phyloP scores from a whole-genome alignment of 2,113 vertebrate species.

The rat (Rattus norvegicus) region DNA sequence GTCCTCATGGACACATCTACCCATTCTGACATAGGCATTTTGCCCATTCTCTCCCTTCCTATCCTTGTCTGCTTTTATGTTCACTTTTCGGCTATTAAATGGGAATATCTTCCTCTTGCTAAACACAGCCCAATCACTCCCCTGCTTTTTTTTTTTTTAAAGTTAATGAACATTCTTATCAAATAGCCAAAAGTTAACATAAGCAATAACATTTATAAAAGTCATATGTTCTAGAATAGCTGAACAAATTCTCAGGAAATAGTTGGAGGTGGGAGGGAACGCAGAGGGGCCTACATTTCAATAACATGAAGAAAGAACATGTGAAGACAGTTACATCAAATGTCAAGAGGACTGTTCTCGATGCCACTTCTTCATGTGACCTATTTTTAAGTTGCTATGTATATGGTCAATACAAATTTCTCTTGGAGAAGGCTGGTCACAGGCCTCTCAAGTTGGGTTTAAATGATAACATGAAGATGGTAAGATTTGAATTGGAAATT shows the following conservation, averaged over 20 bases:
- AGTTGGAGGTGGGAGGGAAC: not conserved
- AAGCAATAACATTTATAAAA: not conserved
- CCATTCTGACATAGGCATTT: not conserved
- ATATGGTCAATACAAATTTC: not conserved
- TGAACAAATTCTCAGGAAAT: not conserved
- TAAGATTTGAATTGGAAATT: constrained; percentile 13
- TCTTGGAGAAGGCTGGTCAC: not conserved
- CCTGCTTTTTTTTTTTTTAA: not conserved
- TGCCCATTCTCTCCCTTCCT: not conserved
- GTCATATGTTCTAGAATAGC: not conserved
- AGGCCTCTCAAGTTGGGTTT: not conserved
- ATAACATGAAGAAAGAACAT: not conserved
- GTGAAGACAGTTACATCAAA: not conserved
- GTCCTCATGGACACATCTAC: no score
- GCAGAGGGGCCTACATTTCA: not conserved
- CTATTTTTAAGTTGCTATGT: not conserved
- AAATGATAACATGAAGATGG: not conserved
- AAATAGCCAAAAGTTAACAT: not conserved
- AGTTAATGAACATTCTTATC: not conserved
- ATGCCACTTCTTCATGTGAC: not conserved
- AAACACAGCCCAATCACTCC: not conserved
- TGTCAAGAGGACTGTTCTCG: not conserved
- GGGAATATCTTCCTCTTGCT: not conserved
- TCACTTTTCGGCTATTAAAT: not conserved
- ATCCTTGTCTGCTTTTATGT: not conserved